A percentile compares a stretch with the other conserved stretches of the same genome.
Evolutionary conservation across 2,888 invertebrate species (phyloP).

Genomic region (Orthosia cruda): DNA sequence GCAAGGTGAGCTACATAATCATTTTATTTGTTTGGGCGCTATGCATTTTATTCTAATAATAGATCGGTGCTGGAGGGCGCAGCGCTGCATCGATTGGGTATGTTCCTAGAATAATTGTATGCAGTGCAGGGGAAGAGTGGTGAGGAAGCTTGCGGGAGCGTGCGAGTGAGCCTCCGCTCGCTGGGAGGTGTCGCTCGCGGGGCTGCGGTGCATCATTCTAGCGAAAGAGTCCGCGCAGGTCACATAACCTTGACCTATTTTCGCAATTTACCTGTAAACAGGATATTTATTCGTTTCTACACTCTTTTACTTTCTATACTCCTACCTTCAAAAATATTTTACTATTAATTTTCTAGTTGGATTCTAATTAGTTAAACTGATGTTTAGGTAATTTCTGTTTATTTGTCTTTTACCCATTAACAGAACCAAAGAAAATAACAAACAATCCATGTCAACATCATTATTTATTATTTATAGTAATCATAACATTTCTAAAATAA

Average conservation of each 20-base stretch:
- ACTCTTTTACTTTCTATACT: background rate
- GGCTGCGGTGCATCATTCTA: background rate
- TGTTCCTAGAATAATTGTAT: slow-evolving; percentile 35
- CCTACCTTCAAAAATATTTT: background rate
- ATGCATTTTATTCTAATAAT: slow-evolving; percentile 52
- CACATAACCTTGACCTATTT: slow-evolving; percentile 15
- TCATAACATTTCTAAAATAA: background rate
- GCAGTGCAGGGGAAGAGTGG: slow-evolving; percentile 13
- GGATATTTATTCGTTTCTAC: background rate
- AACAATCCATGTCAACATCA: background rate
- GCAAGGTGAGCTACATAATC: slow-evolving; percentile 87
- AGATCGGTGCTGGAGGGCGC: slow-evolving; percentile 70
- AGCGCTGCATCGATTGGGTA: slow-evolving; percentile 69
- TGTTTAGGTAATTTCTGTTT: background rate
- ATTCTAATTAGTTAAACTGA: background rate
- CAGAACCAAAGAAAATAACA: background rate
- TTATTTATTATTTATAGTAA: too few species aligned
- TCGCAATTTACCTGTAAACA: background rate
- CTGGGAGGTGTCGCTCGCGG: background rate
- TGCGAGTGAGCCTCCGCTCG: background rate
- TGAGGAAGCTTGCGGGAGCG: background rate
- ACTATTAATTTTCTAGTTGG: background rate
- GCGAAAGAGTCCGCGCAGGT: background rate
- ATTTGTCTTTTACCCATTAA: background rate
- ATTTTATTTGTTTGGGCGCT: slow-evolving; percentile 34